Conservation (phyloP, 1,140 invertebrate species). For the Hetaerina americana region DNA sequence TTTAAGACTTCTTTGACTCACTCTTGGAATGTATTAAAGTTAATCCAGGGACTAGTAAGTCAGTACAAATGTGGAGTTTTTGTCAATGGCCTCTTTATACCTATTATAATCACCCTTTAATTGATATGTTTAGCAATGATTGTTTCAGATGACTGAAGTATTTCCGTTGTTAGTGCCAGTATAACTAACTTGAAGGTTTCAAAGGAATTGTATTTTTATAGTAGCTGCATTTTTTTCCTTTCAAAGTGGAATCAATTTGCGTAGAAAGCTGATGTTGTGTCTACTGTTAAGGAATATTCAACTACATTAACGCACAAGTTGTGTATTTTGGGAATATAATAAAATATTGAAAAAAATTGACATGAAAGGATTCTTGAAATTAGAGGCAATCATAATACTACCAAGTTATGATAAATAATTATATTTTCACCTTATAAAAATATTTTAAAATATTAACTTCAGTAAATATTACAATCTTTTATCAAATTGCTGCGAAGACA, state of each 20-base stretch:
- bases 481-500: too few species aligned
- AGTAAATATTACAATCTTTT: too few species aligned
- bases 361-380: neutral
- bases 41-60: neutral
- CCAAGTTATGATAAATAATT: slow-evolving; percentile 1
- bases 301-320: neutral
- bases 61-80: neutral
- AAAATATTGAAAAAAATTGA: neutral
- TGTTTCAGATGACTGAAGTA: too few species aligned
- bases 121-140: too few species aligned
- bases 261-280: neutral
- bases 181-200: neutral
- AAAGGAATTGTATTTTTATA: neutral
- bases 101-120: neutral
- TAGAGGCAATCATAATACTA: neutral
- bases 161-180: neutral
- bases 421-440: neutral
- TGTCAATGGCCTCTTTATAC: neutral
- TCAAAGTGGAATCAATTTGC: neutral
- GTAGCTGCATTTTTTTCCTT: neutral
- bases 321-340: neutral
- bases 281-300: neutral
- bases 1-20: neutral
- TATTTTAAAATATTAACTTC: neutral
- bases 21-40: neutral